Conservation (phyloP, 2,113 vertebrate genomes). For the Toxotes chatareus region DNA sequence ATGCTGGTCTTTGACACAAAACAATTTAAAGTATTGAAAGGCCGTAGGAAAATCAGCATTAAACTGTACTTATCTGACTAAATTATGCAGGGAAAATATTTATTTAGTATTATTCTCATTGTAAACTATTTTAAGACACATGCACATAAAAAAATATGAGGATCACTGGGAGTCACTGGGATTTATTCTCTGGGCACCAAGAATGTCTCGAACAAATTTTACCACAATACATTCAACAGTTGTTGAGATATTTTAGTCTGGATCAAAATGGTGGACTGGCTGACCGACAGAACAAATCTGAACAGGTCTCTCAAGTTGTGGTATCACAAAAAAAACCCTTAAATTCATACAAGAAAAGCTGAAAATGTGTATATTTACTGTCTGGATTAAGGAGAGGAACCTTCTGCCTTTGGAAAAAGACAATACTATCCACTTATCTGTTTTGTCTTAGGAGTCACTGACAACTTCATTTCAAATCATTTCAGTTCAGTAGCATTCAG, state of each 20-base stretch:
- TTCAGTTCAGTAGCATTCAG: background rate
- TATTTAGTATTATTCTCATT: too few species aligned
- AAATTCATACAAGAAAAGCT: background rate
- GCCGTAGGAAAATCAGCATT: too few species aligned
- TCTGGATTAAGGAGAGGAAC: background rate
- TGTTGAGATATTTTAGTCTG: background rate
- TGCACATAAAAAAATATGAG: background rate
- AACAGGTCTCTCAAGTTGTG: too few species aligned
- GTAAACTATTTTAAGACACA: too few species aligned
- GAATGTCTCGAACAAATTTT: background rate
- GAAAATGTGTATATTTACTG: background rate
- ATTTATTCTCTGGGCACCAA: background rate
- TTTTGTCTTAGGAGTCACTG: background rate
- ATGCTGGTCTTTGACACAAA: too few species aligned
- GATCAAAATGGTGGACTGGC: background rate
- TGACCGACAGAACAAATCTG: too few species aligned
- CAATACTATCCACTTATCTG: background rate
- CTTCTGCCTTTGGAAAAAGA: background rate
- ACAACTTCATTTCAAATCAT: background rate
- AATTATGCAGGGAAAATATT: background rate
- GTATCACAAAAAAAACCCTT: background rate
- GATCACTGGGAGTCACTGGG: background rate
- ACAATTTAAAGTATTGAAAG: background rate
- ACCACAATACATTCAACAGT: background rate
- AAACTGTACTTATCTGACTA: too few species aligned